Percentiles rank a stretch among this genome's conserved stretches.
Evolutionary conservation across 1,140 invertebrate genomes (phyloP).

Genomic region (Atta cephalotes): DNA sequence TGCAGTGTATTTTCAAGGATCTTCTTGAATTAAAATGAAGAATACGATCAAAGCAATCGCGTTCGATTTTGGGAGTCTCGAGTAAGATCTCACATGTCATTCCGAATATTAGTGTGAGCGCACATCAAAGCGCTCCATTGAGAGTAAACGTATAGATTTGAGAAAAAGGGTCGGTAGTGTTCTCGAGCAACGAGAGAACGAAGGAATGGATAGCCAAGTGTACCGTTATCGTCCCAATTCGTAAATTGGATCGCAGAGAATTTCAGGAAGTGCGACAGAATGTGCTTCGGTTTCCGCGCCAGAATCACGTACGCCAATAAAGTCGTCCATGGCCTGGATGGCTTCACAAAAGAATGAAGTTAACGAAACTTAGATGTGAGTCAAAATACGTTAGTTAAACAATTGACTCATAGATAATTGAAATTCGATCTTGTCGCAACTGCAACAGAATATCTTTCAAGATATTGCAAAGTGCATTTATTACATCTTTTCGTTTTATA

Average conservation of each 20-base stretch:
- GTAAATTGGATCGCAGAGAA: slow-evolving; percentile 69
- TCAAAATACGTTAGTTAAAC: slow-evolving; percentile 29
- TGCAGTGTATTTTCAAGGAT: slow-evolving; percentile 27
- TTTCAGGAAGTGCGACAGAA: slow-evolving; percentile 27
- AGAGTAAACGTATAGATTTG: background rate
- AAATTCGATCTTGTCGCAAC: slow-evolving; percentile 8
- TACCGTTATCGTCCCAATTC: slow-evolving; percentile 58
- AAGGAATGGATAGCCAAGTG: slow-evolving; percentile 35
- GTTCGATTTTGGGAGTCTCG: slow-evolving; percentile 13
- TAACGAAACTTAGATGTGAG: slow-evolving; percentile 15
- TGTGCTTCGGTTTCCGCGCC: slow-evolving; percentile 7
- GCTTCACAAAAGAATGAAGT: slow-evolving; percentile 3
- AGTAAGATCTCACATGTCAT: slow-evolving; percentile 24
- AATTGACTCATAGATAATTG: background rate
- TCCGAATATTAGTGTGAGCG: slow-evolving; percentile 11
- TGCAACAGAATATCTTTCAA: background rate
- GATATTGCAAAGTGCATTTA: background rate
- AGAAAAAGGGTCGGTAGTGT: slow-evolving; percentile 15
- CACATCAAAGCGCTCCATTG: slow-evolving; percentile 22
- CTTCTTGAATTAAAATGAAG: slow-evolving; percentile 52
- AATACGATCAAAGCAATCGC: slow-evolving; percentile 53
- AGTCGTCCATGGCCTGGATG: background rate
- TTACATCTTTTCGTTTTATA: background rate
- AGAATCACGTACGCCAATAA: slow-evolving; percentile 3
- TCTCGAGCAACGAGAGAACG: slow-evolving; percentile 18